Evolutionary conservation across 2,888 invertebrate species (phyloP).

Genomic region (Nymphalis polychloros): DNA sequence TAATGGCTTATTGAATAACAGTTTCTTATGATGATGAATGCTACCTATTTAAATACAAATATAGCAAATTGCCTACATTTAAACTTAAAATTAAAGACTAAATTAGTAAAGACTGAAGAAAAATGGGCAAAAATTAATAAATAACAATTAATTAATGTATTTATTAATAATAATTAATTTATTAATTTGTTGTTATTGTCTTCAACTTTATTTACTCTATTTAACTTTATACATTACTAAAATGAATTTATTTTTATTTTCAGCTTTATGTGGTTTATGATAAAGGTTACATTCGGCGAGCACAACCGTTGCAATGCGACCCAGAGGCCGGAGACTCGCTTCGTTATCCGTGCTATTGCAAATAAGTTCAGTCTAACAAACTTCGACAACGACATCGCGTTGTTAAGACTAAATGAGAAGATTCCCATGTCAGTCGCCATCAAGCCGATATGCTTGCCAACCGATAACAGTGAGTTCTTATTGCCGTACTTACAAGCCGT

Average conservation of each 20-base stretch:
- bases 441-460: constrained; percentile 91
- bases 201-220: too few relatives aligned
- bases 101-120: too few relatives aligned
- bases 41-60: neutral
- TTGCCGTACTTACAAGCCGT: neutral
- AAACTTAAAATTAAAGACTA: too few relatives aligned
- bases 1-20: constrained; percentile 16
- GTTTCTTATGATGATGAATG: neutral
- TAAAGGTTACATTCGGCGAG: constrained; percentile 93
- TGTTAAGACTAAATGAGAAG: constrained; percentile 89
- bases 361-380: constrained; percentile 92
- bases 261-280: constrained; percentile 96
- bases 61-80: too few relatives aligned
- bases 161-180: too few relatives aligned
- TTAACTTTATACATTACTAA: too few relatives aligned
- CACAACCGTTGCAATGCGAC: constrained; percentile 91
- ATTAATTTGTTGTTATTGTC: too few relatives aligned
- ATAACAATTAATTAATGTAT: too few relatives aligned
- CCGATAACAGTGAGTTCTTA: constrained; percentile 71
- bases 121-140: too few relatives aligned
- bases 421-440: constrained; percentile 90
- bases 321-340: constrained; percentile 87
- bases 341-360: constrained; percentile 88
- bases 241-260: constrained; percentile 45
- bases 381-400: constrained; percentile 93